Evolutionary conservation across 2,113 vertebrate genomes (phyloP).

Genomic region (Lepus americanus): DNA sequence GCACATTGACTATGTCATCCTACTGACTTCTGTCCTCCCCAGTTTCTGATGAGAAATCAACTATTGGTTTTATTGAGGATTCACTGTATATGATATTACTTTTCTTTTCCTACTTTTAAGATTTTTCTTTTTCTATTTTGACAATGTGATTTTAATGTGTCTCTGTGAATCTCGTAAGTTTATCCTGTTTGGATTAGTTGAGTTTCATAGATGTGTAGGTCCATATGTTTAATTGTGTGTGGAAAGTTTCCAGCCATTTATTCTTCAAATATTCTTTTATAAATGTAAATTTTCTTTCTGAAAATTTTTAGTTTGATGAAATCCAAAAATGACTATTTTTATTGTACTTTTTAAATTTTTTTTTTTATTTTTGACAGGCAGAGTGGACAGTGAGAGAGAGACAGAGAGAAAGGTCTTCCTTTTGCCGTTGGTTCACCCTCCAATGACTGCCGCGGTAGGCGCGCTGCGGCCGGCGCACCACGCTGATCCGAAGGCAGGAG

Average conservation of each 20-base stretch:
- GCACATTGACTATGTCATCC: neutral
- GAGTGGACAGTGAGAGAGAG: too few relatives aligned
- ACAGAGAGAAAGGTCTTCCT: too few relatives aligned
- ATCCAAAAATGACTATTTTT: neutral
- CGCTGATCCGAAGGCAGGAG: too few relatives aligned
- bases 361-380: neutral
- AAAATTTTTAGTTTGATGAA: neutral
- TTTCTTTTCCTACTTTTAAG: neutral
- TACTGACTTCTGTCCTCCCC: neutral
- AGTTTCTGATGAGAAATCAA: neutral
- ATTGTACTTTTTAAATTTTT: neutral
- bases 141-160: neutral
- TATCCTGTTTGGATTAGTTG: neutral
- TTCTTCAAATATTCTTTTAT: neutral
- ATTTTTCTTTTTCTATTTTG: neutral
- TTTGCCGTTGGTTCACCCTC: too few relatives aligned
- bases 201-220: neutral
- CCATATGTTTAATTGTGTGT: neutral
- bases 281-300: neutral
- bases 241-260: neutral
- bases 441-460: too few relatives aligned
- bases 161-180: neutral
- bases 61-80: neutral
- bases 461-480: too few relatives aligned
- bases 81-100: neutral